Evolutionary conservation across 2,888 invertebrate species (phyloP).

Genomic region (Allacma fusca): DNA sequence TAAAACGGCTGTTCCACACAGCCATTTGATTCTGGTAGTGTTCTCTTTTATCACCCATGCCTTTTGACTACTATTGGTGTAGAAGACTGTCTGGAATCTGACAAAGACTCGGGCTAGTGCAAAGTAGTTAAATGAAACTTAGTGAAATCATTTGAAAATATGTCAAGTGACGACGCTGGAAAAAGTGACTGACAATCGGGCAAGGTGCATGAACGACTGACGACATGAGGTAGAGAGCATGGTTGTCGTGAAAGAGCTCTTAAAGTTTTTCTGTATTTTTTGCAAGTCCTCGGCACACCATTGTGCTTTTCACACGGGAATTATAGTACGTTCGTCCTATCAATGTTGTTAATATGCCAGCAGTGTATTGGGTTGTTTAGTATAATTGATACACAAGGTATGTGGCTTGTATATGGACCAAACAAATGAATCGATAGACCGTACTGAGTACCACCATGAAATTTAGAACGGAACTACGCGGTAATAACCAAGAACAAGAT

Average conservation of each 20-base stretch:
- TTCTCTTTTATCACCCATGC: conserved; percentile 39
- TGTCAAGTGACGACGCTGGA: neutral
- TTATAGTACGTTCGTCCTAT: neutral
- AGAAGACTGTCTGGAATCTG: no score
- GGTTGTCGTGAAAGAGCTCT: conserved; percentile 23
- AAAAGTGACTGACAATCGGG: conserved; percentile 10
- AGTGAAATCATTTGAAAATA: neutral
- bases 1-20: conserved; percentile 36
- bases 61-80: neutral
- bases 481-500: conserved; percentile 47
- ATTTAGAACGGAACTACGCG: conserved; percentile 46
- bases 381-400: conserved; percentile 31
- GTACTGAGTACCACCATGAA: conserved; percentile 44
- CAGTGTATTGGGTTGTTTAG: conserved; percentile 33
- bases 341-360: conserved; percentile 25
- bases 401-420: conserved; percentile 45
- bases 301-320: neutral
- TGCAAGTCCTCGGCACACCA: conserved; percentile 11
- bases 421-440: conserved; percentile 45
- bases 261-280: conserved; percentile 13
- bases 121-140: neutral
- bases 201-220: conserved; percentile 26
- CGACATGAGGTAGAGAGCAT: conserved; percentile 30
- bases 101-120: neutral
- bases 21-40: conserved; percentile 42